A percentile compares a stretch with the other conserved stretches of the same genome.
Conservation (phyloP, 1,140 invertebrate species). For the Lucilia cuprina region DNA sequence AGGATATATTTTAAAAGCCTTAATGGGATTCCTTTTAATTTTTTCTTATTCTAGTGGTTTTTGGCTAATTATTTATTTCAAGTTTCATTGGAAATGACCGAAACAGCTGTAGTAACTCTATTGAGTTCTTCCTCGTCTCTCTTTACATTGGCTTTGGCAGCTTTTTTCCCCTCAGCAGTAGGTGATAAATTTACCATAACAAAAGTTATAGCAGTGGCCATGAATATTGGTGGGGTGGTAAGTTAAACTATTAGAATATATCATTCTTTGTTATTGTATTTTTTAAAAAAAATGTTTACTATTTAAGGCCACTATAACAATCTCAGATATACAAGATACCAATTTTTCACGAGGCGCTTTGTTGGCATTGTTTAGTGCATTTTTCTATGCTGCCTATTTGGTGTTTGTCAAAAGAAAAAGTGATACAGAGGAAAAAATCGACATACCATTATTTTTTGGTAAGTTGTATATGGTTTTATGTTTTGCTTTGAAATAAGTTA, state of each 20-base stretch:
- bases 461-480: no score
- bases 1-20: slow-evolving; percentile 57
- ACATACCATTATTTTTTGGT: slow-evolving; percentile 92
- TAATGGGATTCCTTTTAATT: slow-evolving; percentile 36
- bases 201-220: slow-evolving; percentile 78
- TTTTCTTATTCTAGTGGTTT: slow-evolving; percentile 74
- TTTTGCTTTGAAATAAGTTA: not conserved
- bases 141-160: slow-evolving; percentile 82
- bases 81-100: slow-evolving; percentile 76
- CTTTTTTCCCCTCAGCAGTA: slow-evolving; percentile 78
- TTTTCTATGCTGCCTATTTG: slow-evolving; percentile 85
- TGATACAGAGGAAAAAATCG: slow-evolving; percentile 85
- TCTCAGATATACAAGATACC: slow-evolving; percentile 72
- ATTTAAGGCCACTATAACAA: slow-evolving; percentile 72
- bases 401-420: slow-evolving; percentile 83
- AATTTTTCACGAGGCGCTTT: slow-evolving; percentile 75
- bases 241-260: slow-evolving; percentile 52
- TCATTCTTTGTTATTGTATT: not conserved
- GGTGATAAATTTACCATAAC: slow-evolving; percentile 82
- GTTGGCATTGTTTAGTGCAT: slow-evolving; percentile 80
- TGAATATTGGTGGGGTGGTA: slow-evolving; percentile 82
- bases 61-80: slow-evolving; percentile 83
- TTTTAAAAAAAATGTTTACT: slow-evolving; percentile 19
- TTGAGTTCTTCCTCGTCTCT: slow-evolving; percentile 84
- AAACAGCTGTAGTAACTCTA: slow-evolving; percentile 80